Evolutionary conservation across 1,140 invertebrate species (phyloP), one percentile per base, ranked within the genome.

Genomic region (Amyelois transitella): DNA sequence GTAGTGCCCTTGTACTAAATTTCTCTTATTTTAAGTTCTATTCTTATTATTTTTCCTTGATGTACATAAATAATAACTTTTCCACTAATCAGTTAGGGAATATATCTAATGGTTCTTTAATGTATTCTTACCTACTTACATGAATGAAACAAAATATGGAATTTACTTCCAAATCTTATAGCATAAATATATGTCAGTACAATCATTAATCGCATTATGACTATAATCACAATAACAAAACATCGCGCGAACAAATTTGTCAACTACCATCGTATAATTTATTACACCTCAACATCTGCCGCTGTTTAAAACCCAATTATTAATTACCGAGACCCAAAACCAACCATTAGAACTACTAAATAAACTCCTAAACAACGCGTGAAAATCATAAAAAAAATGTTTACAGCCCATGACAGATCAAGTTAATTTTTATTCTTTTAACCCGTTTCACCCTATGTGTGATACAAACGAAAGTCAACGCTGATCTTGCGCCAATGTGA

Each of bases 351-450:
- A 62, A 32, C 58, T 72, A 68, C 69, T 80, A 78, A 80, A 81
- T 77, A 79, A 73, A 75, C 63, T 65, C 57, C 56, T 64, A 84
- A 84, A 86, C 79, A 77, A 81, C 68, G 75, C 77, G 77, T 78
- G 70, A 72, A 79, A 76, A 75, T 81, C 57, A 60, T 48, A 67
- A 74, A 73, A 81, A 73, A 77, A 75, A 58, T 78, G 68, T 77
- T 74, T 75, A 77, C 69, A 68, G 55, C 51, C 71, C 77, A 48
- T 79, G 71, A 74, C 77, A 56, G 68, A 76, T 77, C 72, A 60
- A 52, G 60, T 72, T 72, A 64, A 67, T 64, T 66, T 51, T 45
- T 62, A 38, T 52, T 51, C n/a, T 65, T 66, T 69, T 69, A 72
- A 73, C 77, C 75, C 58, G 64, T 55, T 53, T 69, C 69, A 72